Evolutionary conservation across 2,113 vertebrate species (phyloP), one percentile per base, ranked within the genome.

Genomic region (Seriola rivoliana): DNA sequence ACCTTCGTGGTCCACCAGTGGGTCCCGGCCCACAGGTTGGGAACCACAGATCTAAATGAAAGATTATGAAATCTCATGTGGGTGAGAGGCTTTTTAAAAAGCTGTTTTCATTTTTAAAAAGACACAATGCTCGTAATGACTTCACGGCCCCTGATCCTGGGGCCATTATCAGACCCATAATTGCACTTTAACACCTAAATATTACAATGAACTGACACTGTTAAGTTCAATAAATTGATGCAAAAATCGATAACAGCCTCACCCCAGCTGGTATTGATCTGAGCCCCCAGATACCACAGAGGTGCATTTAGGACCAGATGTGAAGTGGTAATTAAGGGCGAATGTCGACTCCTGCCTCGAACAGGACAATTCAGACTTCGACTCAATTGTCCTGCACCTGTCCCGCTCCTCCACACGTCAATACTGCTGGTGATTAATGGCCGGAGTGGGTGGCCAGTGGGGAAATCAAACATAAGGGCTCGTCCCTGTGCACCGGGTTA

Each of bases 401-500:
- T 21, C 42, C 13, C 32, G 3, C 54, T 78, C n/a, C 23, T 46
- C 14, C 67, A 64, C 21, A 38, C 11, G 70, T 83, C 88, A 64
- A 82, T 81, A 68, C 8, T 42, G 9, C 21, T 32, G 42, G 44
- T 84, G 79, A 85, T 66, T 74, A 69, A 89, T 60, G 65, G 71
- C 40, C 23, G 42, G 17, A 12, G 17, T 14, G 6, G 38, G 21
- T 1, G 36, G 78, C 36, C 69, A 16, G 9, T 13, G 42, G 85
- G 88, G 78, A 84, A 87, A 87, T 90, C 75, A 80, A 57, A 69
- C 23, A 42, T 10, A 44, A 60, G 8, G 21, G 50, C 60, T 59
- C 32, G 44, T 87, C 68, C 60, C 60, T 71, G 71, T 48, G 70
- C 66, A n/a, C n/a, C 71, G 62, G 78, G 71, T 73, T 84, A 90